Evolutionary conservation across 2,113 vertebrate genomes (phyloP), one percentile per base, ranked within the genome.

Genomic region (Otis tarda): DNA sequence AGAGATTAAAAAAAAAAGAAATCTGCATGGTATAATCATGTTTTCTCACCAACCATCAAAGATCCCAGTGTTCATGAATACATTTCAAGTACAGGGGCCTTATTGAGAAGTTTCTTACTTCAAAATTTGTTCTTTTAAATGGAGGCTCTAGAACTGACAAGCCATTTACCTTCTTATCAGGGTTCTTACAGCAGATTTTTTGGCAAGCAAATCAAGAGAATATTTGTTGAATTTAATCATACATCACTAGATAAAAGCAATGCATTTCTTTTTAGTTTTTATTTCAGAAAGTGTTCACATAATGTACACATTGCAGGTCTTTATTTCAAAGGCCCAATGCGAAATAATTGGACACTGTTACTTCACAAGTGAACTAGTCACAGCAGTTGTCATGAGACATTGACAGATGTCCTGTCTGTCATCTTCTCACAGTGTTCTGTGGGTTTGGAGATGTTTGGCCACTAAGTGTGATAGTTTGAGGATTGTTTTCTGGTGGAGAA

Each of bases 71-170:
- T 61, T 96, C 69, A 59, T 24, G 27, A 69, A 82, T 83, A 23
- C 39, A 33, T 86, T 95, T 79, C 89, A 63, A 64, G 11, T 85
- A 55, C 8, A 20, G 39, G n/a, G 20, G 12, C 47, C 75, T 84
- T 97, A 83, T 89, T 95, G 68, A 91, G 71, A 95, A 84, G 43
- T 55, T 85, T 70, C 73, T 76, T 96, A 59, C 87, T 95, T 92
- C 69, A 87, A 95, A 71, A 56, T 33, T 43, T 75, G 12, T 87
- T 84, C 91, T 77, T 23, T 0, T 50, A 80, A 89, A 55, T 56
- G 5, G 10, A 75, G n/a, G 52, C 89, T 92, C 24, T 90, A 79
- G 92, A 88, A 86, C 37, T 94, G 89, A 83, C 25, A 69, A 71
- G 6, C 56, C 71, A 61, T 85, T 94, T 83, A 57, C 59, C 59